Conservation (phyloP, 2,888 invertebrate species). For the Hemithea aestivaria region DNA sequence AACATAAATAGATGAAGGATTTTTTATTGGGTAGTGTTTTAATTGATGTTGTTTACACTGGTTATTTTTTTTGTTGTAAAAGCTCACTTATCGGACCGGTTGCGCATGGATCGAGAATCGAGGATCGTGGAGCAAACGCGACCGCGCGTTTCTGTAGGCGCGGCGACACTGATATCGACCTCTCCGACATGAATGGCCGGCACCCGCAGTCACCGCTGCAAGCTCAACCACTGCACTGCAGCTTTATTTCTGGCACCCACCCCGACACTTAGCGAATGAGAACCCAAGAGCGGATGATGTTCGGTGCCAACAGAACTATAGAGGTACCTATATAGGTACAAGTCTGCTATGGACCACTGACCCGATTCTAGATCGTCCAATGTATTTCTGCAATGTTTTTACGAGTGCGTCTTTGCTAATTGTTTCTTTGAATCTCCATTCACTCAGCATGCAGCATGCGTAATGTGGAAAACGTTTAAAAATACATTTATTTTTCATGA, state of each 20-base stretch:
- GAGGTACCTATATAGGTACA: too few relatives aligned
- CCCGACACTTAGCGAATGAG: constrained; percentile 43
- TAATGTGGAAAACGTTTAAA: too few relatives aligned
- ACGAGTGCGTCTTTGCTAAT: too few relatives aligned
- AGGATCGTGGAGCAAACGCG: constrained; percentile 30
- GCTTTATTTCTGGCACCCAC: constrained; percentile 75
- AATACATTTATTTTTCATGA: too few relatives aligned
- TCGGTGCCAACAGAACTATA: constrained; percentile 36
- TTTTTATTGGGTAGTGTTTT: too few relatives aligned
- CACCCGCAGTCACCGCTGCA: constrained; percentile 66
- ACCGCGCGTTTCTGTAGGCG: constrained; percentile 52
- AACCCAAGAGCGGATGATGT: constrained; percentile 32
- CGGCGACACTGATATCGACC: constrained; percentile 69
- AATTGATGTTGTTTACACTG: too few relatives aligned
- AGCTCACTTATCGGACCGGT: too few relatives aligned
- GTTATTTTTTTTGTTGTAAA: too few relatives aligned
- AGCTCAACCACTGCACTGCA: constrained; percentile 75
- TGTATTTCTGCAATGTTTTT: constrained; percentile 27
- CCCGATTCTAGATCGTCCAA: constrained; percentile 35
- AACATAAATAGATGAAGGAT: too few relatives aligned
- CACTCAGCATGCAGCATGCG: too few relatives aligned
- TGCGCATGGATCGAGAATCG: constrained; percentile 37
- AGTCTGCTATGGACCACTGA: constrained; percentile 47
- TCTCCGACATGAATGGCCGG: constrained; percentile 59
- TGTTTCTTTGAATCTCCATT: too few relatives aligned